Evolutionary conservation across 2,797 vertebrate species (phyloP).

Genomic region (Tokudaia tokunoshimensis): DNA sequence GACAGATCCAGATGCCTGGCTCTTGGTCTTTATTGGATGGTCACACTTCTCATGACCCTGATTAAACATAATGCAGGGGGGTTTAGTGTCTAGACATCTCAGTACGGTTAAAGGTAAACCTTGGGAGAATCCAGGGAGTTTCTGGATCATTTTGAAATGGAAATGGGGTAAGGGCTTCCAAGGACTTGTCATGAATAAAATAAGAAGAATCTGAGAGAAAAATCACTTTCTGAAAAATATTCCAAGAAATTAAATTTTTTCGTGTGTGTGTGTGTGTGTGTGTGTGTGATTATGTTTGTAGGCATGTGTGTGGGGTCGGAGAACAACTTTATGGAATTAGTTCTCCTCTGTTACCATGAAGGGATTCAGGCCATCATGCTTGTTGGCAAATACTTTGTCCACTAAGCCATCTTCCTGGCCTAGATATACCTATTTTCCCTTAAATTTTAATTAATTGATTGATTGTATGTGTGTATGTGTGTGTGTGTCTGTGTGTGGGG

Average conservation of each 20-base stretch:
- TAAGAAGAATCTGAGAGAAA: background rate
- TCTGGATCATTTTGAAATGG: background rate
- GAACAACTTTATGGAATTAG: background rate
- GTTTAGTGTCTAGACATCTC: background rate
- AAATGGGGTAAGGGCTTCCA: background rate
- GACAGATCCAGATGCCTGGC: accelerated
- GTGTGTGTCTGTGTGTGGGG: background rate
- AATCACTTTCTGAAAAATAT: background rate
- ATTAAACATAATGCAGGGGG: accelerated
- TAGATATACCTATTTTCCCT: background rate
- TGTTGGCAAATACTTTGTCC: background rate
- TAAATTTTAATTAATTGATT: background rate
- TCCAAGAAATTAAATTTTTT: background rate
- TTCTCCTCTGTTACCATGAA: background rate
- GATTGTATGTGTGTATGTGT: background rate
- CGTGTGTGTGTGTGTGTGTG: background rate
- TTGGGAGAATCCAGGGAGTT: background rate
- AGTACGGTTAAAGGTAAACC: background rate
- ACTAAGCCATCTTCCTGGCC: background rate
- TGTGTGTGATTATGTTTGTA: background rate
- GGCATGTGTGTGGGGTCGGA: too few species aligned
- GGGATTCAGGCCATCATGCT: background rate
- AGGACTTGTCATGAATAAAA: background rate
- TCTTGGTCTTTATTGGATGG: too few species aligned
- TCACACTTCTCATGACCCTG: background rate